Conservation (phyloP, 2,113 vertebrate species). For the Vidua chalybeata region DNA sequence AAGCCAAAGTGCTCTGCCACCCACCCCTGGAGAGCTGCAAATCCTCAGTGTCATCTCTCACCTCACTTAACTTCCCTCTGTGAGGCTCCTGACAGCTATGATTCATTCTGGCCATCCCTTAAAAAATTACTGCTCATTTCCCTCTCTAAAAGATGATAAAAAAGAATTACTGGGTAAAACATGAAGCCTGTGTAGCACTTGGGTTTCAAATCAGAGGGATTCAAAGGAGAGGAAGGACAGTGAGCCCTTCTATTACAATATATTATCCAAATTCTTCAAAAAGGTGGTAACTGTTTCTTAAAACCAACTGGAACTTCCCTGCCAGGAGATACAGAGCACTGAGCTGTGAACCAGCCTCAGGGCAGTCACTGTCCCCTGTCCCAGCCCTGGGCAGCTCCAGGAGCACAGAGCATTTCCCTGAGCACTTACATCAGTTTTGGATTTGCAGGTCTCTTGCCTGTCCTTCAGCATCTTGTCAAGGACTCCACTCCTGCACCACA, state of each 20-base stretch:
- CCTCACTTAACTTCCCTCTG: background rate
- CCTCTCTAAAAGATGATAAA: background rate
- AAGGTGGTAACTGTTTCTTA: background rate
- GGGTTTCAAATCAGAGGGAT: background rate
- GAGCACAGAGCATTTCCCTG: background rate
- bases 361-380: background rate
- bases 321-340: background rate
- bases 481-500: constrained; percentile 88
- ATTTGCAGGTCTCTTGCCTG: constrained; percentile 84
- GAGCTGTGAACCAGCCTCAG: background rate
- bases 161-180: background rate
- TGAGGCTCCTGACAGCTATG: background rate
- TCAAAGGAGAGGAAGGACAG: background rate
- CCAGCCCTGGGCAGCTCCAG: background rate
- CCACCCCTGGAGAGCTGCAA: background rate
- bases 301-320: background rate
- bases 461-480: constrained; percentile 91
- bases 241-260: background rate
- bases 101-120: background rate
- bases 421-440: constrained; percentile 81
- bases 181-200: background rate
- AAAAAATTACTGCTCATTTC: background rate
- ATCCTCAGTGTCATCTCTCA: background rate
- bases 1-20: background rate
- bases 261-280: background rate